Base-by-base conservation (phyloP, 1,140 invertebrate genomes). In the Anoplophora glabripennis region DNA sequence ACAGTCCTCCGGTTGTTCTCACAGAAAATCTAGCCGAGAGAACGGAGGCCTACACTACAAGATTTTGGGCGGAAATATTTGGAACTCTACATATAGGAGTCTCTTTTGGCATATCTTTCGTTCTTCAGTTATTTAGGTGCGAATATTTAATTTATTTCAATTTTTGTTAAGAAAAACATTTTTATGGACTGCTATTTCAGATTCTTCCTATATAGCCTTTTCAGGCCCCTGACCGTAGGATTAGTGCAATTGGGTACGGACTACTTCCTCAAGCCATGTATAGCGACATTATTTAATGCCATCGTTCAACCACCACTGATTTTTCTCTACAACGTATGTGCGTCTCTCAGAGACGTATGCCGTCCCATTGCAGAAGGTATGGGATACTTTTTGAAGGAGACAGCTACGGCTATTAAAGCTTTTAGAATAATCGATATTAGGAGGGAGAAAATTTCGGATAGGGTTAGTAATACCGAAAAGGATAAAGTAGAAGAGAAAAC, bases 51-150 rank as follows among this genome's bases (percentile, higher is more conserved):
- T 78, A 79, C 56, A 80, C 83, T 3, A 85, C 80, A 0, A 76
- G 78, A 55, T 86, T 86, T 61, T 87, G 85, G 84, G 84, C 85
- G 3, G 84, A 86, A 67, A 77, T 86, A 58, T 87, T 86, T 61
- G 84, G 84, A 1, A 76, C 78, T 1, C 66, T 85, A 28, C 82
- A 86, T 61, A 82, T 86, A 38, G 79, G 76, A 33, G 77, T 80
- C 15, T 78, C 83, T 2, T 85, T 86, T 61, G 54, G 84, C 7
- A 83, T 81, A 1, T 76, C 83, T n/a, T 84, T 86, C 59, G 63
- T 86, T 18, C 70, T 87, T 14, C 85, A 86, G 66, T 65, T 81
- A 7, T 63, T 73, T 45, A 75, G 71, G 70, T 76, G 12, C 14
- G 38, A 40, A 40, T 40, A 14, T 11, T 11, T n/a, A 9, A 1